These are phyloP conservation scores for Girardinichthys multiradiatus DNA, from an alignment of 2,113 vertebrate species.

Conservation along the genomic window DNA sequence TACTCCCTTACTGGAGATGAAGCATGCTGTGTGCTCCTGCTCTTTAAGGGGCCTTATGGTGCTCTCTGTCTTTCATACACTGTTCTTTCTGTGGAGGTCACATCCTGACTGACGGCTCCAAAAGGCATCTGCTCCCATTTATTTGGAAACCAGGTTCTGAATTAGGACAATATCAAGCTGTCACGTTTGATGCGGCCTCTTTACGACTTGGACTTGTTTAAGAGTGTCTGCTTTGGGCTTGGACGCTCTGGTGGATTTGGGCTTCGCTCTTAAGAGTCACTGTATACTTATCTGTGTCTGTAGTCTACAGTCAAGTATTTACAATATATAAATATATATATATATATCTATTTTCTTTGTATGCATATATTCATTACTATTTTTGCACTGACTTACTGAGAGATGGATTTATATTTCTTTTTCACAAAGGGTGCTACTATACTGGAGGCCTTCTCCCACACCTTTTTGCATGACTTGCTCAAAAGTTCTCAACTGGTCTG, in stretches of 20 bases:
- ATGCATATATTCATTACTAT: conserved; percentile 82
- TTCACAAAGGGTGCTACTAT: conserved; percentile 85
- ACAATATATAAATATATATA: conserved; percentile 71
- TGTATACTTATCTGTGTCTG: conserved; percentile 69
- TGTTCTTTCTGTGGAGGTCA: conserved; percentile 57
- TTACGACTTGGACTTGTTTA: conserved; percentile 54
- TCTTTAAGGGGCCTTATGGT: conserved; percentile 62
- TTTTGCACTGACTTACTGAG: conserved; percentile 82
- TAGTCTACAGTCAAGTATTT: conserved; percentile 69
- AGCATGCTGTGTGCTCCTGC: conserved; percentile 69
- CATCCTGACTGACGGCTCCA: conserved; percentile 51
- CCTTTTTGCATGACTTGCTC: conserved; percentile 87
- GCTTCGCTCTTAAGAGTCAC: conserved; percentile 60
- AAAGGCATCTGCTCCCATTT: conserved; percentile 37
- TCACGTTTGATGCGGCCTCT: conserved; percentile 59
- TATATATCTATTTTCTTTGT: conserved; percentile 79
- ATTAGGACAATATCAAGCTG: conserved; percentile 52
- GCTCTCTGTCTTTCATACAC: conserved; percentile 62
- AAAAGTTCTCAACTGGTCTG: conserved; percentile 75
- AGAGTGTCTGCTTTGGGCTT: conserved; percentile 66
- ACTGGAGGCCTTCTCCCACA: conserved; percentile 87
- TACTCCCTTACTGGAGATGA: conserved; percentile 54
- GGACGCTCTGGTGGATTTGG: conserved; percentile 49
- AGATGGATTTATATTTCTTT: conserved; percentile 82
- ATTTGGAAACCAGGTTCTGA: conserved; percentile 48